Base-by-base conservation (phyloP, 2,888 invertebrate species). In the Rapana venosa region DNA sequence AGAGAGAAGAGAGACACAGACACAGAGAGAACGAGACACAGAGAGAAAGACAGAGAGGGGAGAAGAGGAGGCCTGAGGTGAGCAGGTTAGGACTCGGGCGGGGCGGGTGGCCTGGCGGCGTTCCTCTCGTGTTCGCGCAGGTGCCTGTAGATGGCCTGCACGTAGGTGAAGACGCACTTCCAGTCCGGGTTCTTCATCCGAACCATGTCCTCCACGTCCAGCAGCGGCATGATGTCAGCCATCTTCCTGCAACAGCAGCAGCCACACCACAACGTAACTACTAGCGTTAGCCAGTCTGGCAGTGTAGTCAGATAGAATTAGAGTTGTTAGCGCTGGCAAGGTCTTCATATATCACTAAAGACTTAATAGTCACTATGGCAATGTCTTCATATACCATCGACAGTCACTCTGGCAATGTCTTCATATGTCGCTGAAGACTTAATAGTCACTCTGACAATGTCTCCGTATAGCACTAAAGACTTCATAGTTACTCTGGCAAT, bases 111-210 rank as follows among this genome's bases (percentile, higher is more conserved):
- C 47, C 47, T 89, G 89, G 90, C 92, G 90, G 93, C 93, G 92
- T 94, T 95, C 86, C 88, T 92, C 87, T 94, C 94, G 90, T 95
- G 95, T 85, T 93, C 92, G 74, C 92, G 92, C 83, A 95, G 93
- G 88, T 95, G 94, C 84, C 98, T 98, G 97, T 99, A 98, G 96
- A 99, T 98, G 95, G 98, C 98, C 97, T 99, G 99, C 93, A 99
- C 99, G 97, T 99, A 99, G 90, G 99, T 99, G 97, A 99, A 99
- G 91, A 99, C 99, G 97, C 99, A 99, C 97, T 99, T 99, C 99
- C 99, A 99, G 97, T 99, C 99, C 89, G 99, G 99, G 96, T 98
- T 98, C 96, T 98, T 97, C 97, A 98, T 98, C 90, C 95, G 93
- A 95, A 99, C 98, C 99, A 99, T 99, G 97, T 99, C 99, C 96